These are phyloP conservation scores for Phenganax subtilis DNA, from an alignment of 92 coral and sea anemone genomes.

Conservation along the genomic window DNA sequence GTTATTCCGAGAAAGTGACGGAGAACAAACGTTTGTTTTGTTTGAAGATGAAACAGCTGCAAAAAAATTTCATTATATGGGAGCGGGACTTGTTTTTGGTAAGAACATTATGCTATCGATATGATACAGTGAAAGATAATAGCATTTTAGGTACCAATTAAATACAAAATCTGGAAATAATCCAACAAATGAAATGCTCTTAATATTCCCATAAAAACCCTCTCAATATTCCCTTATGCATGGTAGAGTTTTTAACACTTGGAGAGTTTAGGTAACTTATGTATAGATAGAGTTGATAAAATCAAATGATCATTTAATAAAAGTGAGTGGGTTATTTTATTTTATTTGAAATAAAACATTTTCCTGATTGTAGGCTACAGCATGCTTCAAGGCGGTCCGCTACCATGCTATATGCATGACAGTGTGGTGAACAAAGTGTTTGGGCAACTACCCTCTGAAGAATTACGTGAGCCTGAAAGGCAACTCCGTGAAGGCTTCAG, in stretches of 20 bases:
- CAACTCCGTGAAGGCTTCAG: conserved; percentile 46
- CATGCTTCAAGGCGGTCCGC: conserved; percentile 58
- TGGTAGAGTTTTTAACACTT: too few relatives aligned
- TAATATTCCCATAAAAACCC: too few relatives aligned
- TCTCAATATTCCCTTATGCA: too few relatives aligned
- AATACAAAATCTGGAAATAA: too few relatives aligned
- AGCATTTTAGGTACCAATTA: too few relatives aligned
- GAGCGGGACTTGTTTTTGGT: conserved; percentile 49
- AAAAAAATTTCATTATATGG: conserved; percentile 29
- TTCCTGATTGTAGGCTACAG: conserved; percentile 42
- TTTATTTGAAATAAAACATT: neutral
- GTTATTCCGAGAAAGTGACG: neutral
- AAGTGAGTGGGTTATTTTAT: too few relatives aligned
- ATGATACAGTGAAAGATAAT: too few relatives aligned
- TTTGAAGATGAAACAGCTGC: neutral
- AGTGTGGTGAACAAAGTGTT: conserved; percentile 24
- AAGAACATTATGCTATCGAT: neutral
- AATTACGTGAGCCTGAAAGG: conserved; percentile 30
- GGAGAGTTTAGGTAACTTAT: too few relatives aligned
- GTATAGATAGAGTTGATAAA: too few relatives aligned
- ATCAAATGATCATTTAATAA: too few relatives aligned
- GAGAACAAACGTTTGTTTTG: conserved; percentile 2
- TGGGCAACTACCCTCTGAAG: neutral
- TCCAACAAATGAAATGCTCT: too few relatives aligned
- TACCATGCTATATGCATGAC: conserved; percentile 50